Evolutionary conservation across 2,113 vertebrate species (phyloP).

Genomic region (Rattus rattus): DNA sequence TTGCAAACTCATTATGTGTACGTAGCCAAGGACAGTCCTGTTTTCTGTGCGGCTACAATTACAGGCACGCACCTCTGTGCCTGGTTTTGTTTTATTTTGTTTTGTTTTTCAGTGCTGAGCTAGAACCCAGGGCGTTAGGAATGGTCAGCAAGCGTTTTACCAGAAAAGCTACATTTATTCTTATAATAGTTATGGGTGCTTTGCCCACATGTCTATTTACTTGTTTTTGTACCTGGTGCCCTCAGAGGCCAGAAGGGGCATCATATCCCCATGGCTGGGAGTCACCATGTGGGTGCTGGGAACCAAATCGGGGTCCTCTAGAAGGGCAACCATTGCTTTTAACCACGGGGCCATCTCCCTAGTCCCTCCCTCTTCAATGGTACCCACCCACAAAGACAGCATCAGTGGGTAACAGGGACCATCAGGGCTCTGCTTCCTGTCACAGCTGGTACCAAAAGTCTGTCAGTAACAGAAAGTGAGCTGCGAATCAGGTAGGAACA

Average conservation of each 20-base stretch:
- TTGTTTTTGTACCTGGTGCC: background rate
- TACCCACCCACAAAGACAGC: background rate
- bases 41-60: background rate
- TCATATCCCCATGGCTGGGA: background rate
- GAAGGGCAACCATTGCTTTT: background rate
- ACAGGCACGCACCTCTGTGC: too few species aligned
- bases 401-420: too few species aligned
- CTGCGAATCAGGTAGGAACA: conserved; percentile 44
- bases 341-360: background rate
- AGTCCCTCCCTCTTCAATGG: background rate
- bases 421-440: background rate
- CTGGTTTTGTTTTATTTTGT: background rate
- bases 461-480: conserved; percentile 12
- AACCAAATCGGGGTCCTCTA: background rate
- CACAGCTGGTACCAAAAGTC: background rate
- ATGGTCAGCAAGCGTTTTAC: too few species aligned
- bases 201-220: background rate
- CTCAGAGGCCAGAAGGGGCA: background rate
- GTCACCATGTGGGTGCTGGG: background rate
- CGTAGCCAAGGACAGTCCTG: background rate
- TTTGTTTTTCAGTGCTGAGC: background rate
- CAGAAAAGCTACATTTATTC: background rate
- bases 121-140: too few species aligned
- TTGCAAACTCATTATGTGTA: background rate
- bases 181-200: background rate